phyloP scores from a whole-genome alignment of 2,797 vertebrate species.

The Scolopax bukidnonensis region DNA sequence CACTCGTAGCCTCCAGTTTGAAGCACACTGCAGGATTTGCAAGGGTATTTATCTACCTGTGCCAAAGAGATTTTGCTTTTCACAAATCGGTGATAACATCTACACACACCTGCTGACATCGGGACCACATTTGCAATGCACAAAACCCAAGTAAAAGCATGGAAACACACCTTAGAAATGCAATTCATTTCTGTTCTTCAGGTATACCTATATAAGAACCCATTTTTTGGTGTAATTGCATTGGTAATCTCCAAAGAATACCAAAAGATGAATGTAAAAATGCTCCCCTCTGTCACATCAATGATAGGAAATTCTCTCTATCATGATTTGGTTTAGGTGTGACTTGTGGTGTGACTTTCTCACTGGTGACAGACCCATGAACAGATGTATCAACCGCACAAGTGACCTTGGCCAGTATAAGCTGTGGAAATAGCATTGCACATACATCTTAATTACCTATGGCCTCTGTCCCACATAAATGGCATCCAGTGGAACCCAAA shows the following conservation, averaged over 20 bases:
- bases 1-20: neutral
- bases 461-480: neutral
- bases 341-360: neutral
- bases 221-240: neutral
- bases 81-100: neutral
- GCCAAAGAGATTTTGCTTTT: neutral
- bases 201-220: neutral
- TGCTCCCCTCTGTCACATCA: neutral
- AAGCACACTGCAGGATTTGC: neutral
- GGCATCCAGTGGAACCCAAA: neutral
- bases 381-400: neutral
- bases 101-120: neutral
- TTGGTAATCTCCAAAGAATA: constrained; percentile 14
- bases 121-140: neutral
- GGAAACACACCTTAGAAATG: neutral
- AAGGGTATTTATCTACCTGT: neutral
- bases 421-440: neutral
- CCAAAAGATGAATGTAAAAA: neutral
- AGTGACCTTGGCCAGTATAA: neutral
- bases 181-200: neutral
- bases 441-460: neutral
- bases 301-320: neutral
- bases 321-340: neutral
- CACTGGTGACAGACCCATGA: neutral
- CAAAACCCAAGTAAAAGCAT: neutral